A percentile compares a stretch with the other conserved stretches of the same genome.
These are phyloP conservation scores for Rotaria socialis DNA, from an alignment of 2,888 invertebrate genomes.

Conservation along the genomic window DNA sequence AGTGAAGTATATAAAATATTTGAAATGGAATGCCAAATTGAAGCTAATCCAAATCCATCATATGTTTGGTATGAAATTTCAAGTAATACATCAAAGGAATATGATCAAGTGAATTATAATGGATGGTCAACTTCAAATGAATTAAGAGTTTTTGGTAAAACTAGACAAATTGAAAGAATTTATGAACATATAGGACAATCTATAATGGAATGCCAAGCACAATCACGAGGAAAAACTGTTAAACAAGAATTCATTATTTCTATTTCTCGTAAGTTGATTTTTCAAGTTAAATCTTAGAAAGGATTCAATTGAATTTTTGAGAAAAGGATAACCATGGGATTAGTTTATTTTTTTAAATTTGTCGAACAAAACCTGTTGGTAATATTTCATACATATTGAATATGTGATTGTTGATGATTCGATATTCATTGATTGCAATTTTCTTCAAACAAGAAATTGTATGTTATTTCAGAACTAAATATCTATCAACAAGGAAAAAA, in stretches of 20 bases:
- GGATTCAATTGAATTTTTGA: too few relatives aligned
- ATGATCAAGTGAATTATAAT: background rate
- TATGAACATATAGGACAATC: background rate
- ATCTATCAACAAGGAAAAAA: too few relatives aligned
- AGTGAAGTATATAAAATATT: background rate
- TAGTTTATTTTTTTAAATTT: too few relatives aligned
- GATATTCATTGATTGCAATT: too few relatives aligned
- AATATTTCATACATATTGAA: too few relatives aligned
- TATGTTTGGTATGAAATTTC: slow-evolving; percentile 29
- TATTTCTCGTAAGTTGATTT: background rate
- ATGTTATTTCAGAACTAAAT: too few relatives aligned
- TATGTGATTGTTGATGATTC: too few relatives aligned
- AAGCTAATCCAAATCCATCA: slow-evolving; percentile 1
- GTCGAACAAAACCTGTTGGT: too few relatives aligned
- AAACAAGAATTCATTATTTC: background rate
- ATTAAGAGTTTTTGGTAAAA: background rate
- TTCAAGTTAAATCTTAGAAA: too few relatives aligned
- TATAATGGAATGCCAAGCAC: slow-evolving; percentile 19
- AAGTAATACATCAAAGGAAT: background rate
- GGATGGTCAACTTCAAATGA: background rate
- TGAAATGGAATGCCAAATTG: slow-evolving; percentile 7
- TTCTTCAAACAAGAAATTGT: too few relatives aligned
- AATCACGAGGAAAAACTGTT: background rate
- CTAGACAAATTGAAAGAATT: background rate
- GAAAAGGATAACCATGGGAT: too few relatives aligned